Evolutionary conservation across 2,113 vertebrate genomes (phyloP), one percentile per base, ranked within the genome.

Genomic region (Thomomys bottae): DNA sequence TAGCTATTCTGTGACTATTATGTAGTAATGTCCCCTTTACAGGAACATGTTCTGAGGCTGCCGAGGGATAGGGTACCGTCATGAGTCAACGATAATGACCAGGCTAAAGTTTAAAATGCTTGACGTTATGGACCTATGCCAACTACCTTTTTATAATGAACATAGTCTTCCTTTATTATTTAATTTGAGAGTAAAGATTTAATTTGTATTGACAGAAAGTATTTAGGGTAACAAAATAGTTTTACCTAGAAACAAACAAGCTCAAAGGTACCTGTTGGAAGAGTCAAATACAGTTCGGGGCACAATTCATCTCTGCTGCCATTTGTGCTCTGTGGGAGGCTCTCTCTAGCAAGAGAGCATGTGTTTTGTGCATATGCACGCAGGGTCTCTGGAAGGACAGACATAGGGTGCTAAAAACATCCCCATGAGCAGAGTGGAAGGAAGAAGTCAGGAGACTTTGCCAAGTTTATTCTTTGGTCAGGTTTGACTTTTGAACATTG

Each of bases 1-100:
- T 1, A 7, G 0, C 3, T 40, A 11, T 54, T 18, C 59, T 26
- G 8, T 0, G 24, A 45, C n/a, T 28, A 9, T 11, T 3, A 30
- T 0, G 17, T 5, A 1, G 11, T 17, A 32, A n/a, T n/a, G 32
- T 11, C 8, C 14, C 34, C 23, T 80, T 57, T 61, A 70, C 20
- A 64, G 66, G 17, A 17, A 18, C 15, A 68, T 28, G 12, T 67
- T 63, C 45, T 1, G 40, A 59, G 45, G 38, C n/a, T n/a, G 28
- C 4, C 34, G 68, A 78, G 36, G 61, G 42, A 9, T 32, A 34
- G 71, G 36, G 38, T 21, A 14, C 17, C 4, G 8, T 28, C n/a
- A 7, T 5, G 3, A 57, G 38, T 82, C 49, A 66, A 61, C 49
- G 0, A 0, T 1, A 36, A 75, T 0, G 45, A 59, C n/a, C 20